Evolutionary conservation across 2,113 vertebrate species (phyloP).

Genomic region (Barbus barbus): DNA sequence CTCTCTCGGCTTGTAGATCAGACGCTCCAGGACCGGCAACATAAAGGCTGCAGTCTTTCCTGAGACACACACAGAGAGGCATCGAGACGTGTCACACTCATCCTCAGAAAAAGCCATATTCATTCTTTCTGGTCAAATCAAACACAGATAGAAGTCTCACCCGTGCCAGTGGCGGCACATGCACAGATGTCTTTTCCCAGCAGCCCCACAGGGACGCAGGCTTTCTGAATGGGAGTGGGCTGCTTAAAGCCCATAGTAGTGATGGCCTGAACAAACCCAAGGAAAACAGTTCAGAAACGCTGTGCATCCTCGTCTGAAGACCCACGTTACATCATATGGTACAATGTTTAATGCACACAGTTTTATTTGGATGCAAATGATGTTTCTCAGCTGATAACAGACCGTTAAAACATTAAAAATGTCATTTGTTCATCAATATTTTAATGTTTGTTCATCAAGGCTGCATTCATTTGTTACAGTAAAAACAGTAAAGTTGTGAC

Average conservation of each 20-base stretch:
- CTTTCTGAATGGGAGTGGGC: slow-evolving; percentile 96
- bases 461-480: background rate
- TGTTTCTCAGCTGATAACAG: background rate
- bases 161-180: slow-evolving; percentile 96
- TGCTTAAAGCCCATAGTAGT: slow-evolving; percentile 89
- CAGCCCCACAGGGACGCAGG: slow-evolving; percentile 91
- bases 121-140: background rate
- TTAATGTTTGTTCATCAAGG: too few species aligned
- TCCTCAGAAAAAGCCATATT: background rate
- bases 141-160: slow-evolving; percentile 63
- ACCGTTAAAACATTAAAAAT: background rate
- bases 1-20: slow-evolving; percentile 93
- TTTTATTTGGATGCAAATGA: background rate
- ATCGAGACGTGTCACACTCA: background rate
- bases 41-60: slow-evolving; percentile 98
- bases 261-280: slow-evolving; percentile 79
- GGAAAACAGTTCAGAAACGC: background rate
- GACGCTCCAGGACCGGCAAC: slow-evolving; percentile 90
- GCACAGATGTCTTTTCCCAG: slow-evolving; percentile 95
- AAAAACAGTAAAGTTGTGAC: background rate
- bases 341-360: too few species aligned
- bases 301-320: background rate
- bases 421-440: too few species aligned
- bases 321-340: too few species aligned
- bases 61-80: slow-evolving; percentile 61